Percentiles rank a stretch among this genome's conserved stretches.
Evolutionary conservation across 2,113 vertebrate genomes (phyloP).

Genomic region (Nycticorax nycticorax): DNA sequence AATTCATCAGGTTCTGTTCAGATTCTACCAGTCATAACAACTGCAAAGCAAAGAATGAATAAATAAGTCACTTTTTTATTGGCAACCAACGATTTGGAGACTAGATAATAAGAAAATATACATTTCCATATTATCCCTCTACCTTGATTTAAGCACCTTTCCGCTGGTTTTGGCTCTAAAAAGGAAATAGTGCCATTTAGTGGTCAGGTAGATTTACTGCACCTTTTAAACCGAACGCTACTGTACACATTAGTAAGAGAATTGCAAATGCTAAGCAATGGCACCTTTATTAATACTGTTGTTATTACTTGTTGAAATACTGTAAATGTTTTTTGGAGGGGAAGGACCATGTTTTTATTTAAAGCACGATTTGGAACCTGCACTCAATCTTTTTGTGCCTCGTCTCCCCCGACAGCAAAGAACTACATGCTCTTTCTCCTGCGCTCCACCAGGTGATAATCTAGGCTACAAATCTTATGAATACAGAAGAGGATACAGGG

Average conservation of each 20-base stretch:
- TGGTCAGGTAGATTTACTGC: slow-evolving; percentile 5
- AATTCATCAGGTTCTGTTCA: not conserved
- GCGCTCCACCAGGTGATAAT: not conserved
- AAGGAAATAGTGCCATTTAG: slow-evolving; percentile 35
- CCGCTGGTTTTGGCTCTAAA: not conserved
- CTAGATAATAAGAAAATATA: not conserved
- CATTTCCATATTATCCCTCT: not conserved
- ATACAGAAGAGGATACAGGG: not conserved
- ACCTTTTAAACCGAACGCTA: not conserved
- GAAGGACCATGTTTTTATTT: not conserved
- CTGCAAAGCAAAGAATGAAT: not conserved
- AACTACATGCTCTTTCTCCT: not conserved
- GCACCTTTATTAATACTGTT: not conserved
- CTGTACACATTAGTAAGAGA: not conserved
- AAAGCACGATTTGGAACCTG: not conserved
- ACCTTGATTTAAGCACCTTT: not conserved
- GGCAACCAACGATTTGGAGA: not conserved
- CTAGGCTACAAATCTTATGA: not conserved
- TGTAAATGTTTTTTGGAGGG: not conserved
- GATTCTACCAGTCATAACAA: not conserved
- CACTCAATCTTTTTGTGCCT: not conserved
- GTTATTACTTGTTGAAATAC: not conserved
- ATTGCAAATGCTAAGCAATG: not conserved
- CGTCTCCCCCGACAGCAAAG: not conserved
- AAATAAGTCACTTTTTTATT: not conserved